These are phyloP conservation scores for Enteromius thamalakanensis DNA, from an alignment of 2,797 vertebrate species.

Conservation along the genomic window DNA sequence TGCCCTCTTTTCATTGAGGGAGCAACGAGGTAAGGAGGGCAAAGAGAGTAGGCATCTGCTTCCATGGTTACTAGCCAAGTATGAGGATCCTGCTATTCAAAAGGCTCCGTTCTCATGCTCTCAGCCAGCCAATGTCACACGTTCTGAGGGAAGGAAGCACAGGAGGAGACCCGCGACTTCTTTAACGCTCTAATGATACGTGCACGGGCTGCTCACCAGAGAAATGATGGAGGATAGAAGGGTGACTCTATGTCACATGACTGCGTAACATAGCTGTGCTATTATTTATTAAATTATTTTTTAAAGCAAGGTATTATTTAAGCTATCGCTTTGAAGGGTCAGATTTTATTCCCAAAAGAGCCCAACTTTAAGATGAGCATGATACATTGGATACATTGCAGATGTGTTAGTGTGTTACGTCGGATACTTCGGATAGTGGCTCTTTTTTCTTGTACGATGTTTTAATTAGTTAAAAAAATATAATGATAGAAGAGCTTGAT, in stretches of 20 bases:
- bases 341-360: not conserved
- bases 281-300: constrained; percentile 51
- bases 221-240: constrained; percentile 58
- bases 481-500: not conserved
- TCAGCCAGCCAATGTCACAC: constrained; percentile 90
- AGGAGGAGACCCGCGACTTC: constrained; percentile 86
- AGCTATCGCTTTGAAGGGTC: not conserved
- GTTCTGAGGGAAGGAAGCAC: constrained; percentile 86
- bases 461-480: not conserved
- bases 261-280: constrained; percentile 72
- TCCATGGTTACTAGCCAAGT: constrained; percentile 98
- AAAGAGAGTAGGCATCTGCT: constrained; percentile 94
- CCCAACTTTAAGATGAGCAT: not conserved
- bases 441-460: not conserved
- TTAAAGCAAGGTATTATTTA: constrained; percentile 67
- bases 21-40: constrained; percentile 99
- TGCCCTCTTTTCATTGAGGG: constrained; percentile 89
- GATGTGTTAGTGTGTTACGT: not conserved
- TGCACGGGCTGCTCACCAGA: constrained; percentile 26
- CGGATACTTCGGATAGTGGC: not conserved
- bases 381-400: not conserved
- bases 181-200: constrained; percentile 86
- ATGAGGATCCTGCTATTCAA: constrained; percentile 96
- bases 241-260: constrained; percentile 84
- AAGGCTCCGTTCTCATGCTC: constrained; percentile 96